Percentiles rank a stretch among this genome's conserved stretches.
Conservation (phyloP, 2,888 invertebrate species). For the Nesidiocoris tenuis region DNA sequence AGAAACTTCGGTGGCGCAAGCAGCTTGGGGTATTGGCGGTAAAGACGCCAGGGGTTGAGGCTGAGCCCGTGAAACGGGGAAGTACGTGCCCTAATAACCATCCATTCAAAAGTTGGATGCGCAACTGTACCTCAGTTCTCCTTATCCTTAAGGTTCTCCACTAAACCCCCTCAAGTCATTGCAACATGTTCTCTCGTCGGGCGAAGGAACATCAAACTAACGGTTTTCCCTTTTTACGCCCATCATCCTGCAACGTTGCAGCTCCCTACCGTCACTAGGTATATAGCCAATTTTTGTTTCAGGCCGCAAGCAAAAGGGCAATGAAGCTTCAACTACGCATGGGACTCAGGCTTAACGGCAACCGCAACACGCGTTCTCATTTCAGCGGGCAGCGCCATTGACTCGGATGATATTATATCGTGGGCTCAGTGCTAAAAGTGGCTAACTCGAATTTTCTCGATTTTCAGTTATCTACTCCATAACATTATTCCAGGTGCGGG, state of each 20-base stretch:
- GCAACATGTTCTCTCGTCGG: not conserved
- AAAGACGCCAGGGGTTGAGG: not conserved
- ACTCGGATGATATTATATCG: too few species aligned
- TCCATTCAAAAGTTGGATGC: conserved; percentile 34
- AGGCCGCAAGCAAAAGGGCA: not conserved
- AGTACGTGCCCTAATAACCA: conserved; percentile 40
- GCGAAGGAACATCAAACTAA: conserved; percentile 25
- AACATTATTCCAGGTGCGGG: too few species aligned
- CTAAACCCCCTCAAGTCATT: not conserved
- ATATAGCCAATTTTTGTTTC: not conserved
- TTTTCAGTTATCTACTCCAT: too few species aligned
- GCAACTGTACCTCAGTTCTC: conserved; percentile 10
- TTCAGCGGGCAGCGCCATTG: too few species aligned
- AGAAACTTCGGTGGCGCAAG: not conserved
- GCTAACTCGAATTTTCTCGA: too few species aligned
- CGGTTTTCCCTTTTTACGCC: conserved; percentile 27
- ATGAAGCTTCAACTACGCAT: too few species aligned
- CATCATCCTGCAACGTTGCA: conserved; percentile 1
- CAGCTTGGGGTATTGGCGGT: not conserved
- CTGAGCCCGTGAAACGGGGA: conserved; percentile 30
- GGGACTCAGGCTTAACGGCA: too few species aligned
- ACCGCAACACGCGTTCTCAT: too few species aligned
- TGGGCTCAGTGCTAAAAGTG: too few species aligned
- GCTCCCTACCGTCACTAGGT: not conserved
- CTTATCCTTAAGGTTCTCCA: not conserved